Conservation (phyloP, 2,113 vertebrate species). For the Furnarius figulus region DNA sequence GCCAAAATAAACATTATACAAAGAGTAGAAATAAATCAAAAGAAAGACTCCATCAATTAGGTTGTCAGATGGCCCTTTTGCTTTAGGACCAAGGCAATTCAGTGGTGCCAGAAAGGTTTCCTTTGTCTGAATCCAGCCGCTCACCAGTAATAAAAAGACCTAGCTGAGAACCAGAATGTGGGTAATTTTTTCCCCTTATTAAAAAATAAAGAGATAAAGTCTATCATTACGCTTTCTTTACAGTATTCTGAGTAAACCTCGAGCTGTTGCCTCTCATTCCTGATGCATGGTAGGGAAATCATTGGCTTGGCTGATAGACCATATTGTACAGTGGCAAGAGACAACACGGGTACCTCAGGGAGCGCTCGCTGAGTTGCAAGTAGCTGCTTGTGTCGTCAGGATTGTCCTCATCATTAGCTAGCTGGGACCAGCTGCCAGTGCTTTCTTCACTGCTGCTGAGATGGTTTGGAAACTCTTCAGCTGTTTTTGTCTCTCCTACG, state of each 20-base stretch:
- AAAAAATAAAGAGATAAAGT: not conserved
- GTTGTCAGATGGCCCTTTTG: not conserved
- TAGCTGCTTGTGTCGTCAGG: conserved; percentile 95
- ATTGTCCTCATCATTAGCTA: conserved; percentile 90
- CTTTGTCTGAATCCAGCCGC: not conserved
- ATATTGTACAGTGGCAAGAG: not conserved
- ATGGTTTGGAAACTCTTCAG: conserved; percentile 79
- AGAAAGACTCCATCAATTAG: not conserved
- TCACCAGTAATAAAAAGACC: not conserved
- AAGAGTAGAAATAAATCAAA: not conserved
- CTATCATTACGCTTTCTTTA: not conserved
- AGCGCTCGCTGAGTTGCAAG: conserved; percentile 93
- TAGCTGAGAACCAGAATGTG: not conserved
- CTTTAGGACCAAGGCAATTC: not conserved
- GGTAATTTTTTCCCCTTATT: not conserved
- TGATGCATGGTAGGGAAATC: not conserved
- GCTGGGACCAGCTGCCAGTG: conserved; percentile 94
- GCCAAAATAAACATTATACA: not conserved
- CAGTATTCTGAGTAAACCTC: not conserved
- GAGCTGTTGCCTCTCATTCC: not conserved
- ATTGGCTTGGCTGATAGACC: not conserved
- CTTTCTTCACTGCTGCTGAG: conserved; percentile 94
- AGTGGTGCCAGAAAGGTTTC: not conserved
- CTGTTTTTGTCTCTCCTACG: conserved; percentile 67
- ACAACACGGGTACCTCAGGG: conserved; percentile 72